Evolutionary conservation across 2,113 vertebrate species (phyloP).

Genomic region (Calypte anna): DNA sequence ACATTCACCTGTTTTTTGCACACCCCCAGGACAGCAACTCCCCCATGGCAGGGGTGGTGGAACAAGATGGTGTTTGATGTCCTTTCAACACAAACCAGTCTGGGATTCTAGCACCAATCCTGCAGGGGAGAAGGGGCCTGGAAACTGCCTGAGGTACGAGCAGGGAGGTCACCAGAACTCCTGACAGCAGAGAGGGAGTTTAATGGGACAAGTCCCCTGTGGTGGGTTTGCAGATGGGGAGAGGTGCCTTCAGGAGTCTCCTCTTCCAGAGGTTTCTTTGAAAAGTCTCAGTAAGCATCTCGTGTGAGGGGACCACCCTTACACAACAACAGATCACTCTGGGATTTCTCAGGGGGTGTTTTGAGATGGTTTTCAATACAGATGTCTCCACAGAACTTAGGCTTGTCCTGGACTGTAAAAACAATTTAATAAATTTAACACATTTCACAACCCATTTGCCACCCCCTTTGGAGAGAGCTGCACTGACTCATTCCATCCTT

Average conservation of each 20-base stretch:
- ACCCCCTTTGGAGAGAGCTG: slow-evolving; percentile 13
- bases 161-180: neutral
- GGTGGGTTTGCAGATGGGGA: neutral
- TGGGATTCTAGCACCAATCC: neutral
- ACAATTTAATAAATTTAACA: slow-evolving; percentile 52
- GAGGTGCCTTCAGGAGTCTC: neutral
- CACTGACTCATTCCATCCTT: slow-evolving; percentile 23
- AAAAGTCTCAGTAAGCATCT: neutral
- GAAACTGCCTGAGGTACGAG: neutral
- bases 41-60: no score
- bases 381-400: slow-evolving; percentile 49
- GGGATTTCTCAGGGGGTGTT: neutral
- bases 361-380: slow-evolving; percentile 33
- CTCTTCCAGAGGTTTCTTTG: slow-evolving; percentile 1
- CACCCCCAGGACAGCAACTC: no score
- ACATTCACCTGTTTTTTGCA: no score
- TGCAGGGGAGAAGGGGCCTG: neutral
- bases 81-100: no score
- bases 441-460: slow-evolving; percentile 45
- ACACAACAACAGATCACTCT: neutral
- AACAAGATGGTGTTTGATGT: no score
- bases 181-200: neutral
- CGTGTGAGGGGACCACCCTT: neutral
- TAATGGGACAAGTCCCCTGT: neutral
- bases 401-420: slow-evolving; percentile 21